Base-by-base conservation (phyloP, 2,888 invertebrate genomes). In the Nemurella pictetii region DNA sequence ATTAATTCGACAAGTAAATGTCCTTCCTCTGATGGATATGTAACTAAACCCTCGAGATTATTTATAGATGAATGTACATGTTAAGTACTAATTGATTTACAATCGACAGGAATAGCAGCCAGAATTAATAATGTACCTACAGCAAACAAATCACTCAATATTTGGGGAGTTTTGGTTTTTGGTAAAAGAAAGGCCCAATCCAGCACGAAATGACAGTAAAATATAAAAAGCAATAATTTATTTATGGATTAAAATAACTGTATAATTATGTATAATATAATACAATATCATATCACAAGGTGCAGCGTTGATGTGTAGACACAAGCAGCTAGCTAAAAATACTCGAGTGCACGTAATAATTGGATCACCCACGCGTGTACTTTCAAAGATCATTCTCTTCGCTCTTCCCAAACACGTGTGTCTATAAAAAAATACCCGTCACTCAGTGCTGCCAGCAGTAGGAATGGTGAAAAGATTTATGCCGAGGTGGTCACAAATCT, bases 401-500 rank as follows among this genome's bases (percentile, higher is more conserved):
- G 20, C 55, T 12, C 55, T 12, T 55, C 55, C n/a, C n/a, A n/a
- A n/a, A n/a, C 55, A 20, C 3, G 55, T 7, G 5, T 4, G 12
- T 35, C 35, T 4, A 7, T 55, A 7, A 55, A 55, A n/a, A 55
- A 55, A 7, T 55, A 20, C 55, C 9, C 1, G 20, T 55, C 55
- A 55, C 55, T 55, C 55, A 12, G 15, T 55, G 55, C 55, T 55
- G 20, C 55, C 55, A 75, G 28, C 75, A 27, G 26, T 80, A 4
- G 82, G 72, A 27, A 82, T 82, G 72, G 26, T 55, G 20, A 82
- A 72, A 9, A 82, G 82, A 27, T 29, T 9, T 2, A 82, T 82
- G 0, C 25, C 15, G 27, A 82, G 82, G 27, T 82, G 82, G 12
- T 72, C 73, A 28, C 82, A 82, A n/a, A 82, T 82, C 72, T 82